These are phyloP conservation scores for Gymnogyps californianus DNA, from an alignment of 2,113 vertebrate genomes.

Conservation along the genomic window DNA sequence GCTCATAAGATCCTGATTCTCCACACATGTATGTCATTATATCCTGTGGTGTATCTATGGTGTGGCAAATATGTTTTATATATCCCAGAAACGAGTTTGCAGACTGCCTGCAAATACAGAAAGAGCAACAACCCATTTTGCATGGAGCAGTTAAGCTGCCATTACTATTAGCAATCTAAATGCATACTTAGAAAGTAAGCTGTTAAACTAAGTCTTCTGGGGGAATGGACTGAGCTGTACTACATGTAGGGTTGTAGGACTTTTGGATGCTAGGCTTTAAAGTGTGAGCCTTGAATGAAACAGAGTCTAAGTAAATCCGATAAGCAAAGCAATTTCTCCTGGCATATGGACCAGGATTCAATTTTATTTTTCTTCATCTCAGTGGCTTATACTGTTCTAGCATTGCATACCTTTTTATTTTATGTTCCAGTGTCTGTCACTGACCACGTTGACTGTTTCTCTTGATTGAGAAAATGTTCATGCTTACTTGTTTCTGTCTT, in stretches of 20 bases:
- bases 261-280: neutral
- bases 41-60: neutral
- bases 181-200: neutral
- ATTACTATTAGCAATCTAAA: neutral
- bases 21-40: neutral
- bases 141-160: neutral
- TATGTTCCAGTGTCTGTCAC: neutral
- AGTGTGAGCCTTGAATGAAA: neutral
- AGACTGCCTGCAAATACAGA: neutral
- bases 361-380: neutral
- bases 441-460: neutral
- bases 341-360: neutral
- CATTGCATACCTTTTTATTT: neutral
- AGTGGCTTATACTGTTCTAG: neutral
- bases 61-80: neutral
- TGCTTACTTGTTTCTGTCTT: neutral
- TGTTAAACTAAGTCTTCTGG: neutral
- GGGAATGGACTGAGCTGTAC: neutral
- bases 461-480: neutral
- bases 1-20: neutral
- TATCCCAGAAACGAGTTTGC: neutral
- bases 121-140: neutral
- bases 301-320: neutral
- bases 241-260: neutral
- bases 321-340: neutral